A percentile compares a stretch with the other conserved stretches of the same genome.
Evolutionary conservation across 1,140 invertebrate genomes (phyloP).

Genomic region (Drosophila mojavensis): DNA sequence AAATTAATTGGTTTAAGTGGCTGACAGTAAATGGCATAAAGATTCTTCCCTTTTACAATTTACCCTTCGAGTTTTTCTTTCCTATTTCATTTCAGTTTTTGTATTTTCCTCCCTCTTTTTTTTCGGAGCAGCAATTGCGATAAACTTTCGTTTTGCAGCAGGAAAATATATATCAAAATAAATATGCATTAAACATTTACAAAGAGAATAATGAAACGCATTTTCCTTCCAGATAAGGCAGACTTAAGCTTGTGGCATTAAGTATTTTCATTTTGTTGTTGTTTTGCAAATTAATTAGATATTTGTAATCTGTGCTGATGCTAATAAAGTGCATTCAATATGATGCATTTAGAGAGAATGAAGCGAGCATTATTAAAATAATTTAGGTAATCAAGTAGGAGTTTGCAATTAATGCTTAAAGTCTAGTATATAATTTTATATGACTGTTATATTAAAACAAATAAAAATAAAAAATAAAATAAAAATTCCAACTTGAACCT

Average conservation of each 20-base stretch:
- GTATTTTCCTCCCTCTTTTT: neutral
- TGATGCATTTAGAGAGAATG: no score
- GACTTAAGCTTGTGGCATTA: neutral
- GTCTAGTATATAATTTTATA: no score
- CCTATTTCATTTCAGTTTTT: neutral
- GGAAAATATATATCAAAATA: neutral
- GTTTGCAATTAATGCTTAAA: no score
- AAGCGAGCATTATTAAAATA: no score
- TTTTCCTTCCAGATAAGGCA: neutral
- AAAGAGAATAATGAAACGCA: neutral
- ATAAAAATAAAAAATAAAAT: no score
- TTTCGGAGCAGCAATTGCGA: neutral
- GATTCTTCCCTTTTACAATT: constrained; percentile 46
- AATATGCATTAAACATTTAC: neutral
- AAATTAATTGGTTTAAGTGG: constrained; percentile 45
- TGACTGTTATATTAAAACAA: no score
- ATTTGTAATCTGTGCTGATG: no score
- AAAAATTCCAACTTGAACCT: no score
- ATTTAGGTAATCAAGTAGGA: no score
- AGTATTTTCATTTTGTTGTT: neutral
- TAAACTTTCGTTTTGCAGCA: constrained; percentile 1
- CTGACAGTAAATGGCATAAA: constrained; percentile 70
- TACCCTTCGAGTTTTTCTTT: neutral
- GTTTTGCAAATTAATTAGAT: no score
- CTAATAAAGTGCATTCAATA: no score